Evolutionary conservation across 1,140 invertebrate species (phyloP).

Genomic region (Drosophila novamexicana): DNA sequence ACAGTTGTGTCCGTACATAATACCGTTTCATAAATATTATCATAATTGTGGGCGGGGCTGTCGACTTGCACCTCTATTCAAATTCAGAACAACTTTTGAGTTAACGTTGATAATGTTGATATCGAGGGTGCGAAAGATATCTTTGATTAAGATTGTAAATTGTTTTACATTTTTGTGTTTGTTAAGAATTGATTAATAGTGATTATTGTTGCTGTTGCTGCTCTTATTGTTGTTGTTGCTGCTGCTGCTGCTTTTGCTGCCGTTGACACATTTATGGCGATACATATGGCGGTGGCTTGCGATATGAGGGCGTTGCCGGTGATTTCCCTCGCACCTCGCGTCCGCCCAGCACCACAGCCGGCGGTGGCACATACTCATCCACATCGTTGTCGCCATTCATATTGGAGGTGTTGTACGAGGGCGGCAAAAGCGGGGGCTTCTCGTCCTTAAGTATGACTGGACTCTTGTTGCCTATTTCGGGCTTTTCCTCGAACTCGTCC

Average conservation of each 20-base stretch:
- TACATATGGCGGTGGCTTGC: slow-evolving; percentile 95
- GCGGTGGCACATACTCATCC: slow-evolving; percentile 91
- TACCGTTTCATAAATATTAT: slow-evolving; percentile 33
- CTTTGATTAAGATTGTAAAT: slow-evolving; percentile 34
- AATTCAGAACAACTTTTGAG: slow-evolving; percentile 34
- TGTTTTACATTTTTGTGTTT: slow-evolving; percentile 10
- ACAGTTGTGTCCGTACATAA: slow-evolving; percentile 45
- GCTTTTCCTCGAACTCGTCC: slow-evolving; percentile 96
- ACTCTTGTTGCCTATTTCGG: slow-evolving; percentile 93
- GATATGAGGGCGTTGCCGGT: slow-evolving; percentile 92
- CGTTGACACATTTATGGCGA: slow-evolving; percentile 90
- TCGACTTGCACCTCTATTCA: slow-evolving; percentile 31
- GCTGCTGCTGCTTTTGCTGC: slow-evolving; percentile 26
- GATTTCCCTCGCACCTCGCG: slow-evolving; percentile 87
- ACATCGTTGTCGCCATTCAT: slow-evolving; percentile 85
- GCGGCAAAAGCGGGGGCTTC: slow-evolving; percentile 93
- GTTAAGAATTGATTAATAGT: slow-evolving; percentile 58
- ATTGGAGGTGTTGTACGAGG: slow-evolving; percentile 85
- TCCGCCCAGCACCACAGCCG: slow-evolving; percentile 90
- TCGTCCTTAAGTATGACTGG: slow-evolving; percentile 97
- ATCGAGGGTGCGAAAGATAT: slow-evolving; percentile 27
- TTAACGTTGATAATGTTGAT: slow-evolving; percentile 16
- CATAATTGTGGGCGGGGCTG: slow-evolving; percentile 39
- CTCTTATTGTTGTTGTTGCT: slow-evolving; percentile 60
- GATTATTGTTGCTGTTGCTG: slow-evolving; percentile 70